Conservation (phyloP, 2,888 invertebrate genomes). For the Eilema sororculum region DNA sequence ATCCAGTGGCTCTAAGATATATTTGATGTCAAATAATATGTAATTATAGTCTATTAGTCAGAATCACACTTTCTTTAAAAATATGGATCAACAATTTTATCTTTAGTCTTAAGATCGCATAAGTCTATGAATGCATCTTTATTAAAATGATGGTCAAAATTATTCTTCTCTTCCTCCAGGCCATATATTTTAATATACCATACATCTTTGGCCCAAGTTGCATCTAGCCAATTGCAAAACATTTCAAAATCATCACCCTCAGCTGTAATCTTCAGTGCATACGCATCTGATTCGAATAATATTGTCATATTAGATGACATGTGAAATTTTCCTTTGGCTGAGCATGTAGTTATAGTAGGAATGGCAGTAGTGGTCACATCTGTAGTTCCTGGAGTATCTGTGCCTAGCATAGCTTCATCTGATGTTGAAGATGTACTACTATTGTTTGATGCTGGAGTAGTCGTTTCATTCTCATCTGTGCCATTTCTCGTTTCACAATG, state of each 20-base stretch:
- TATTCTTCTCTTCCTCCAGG: constrained; percentile 69
- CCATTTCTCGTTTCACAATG: constrained; percentile 57
- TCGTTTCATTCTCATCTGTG: constrained; percentile 28
- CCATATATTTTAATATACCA: constrained; percentile 72
- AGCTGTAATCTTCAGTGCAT: constrained; percentile 58
- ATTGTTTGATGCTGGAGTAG: constrained; percentile 18
- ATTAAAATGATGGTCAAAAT: constrained; percentile 71
- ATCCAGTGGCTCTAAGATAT: no score
- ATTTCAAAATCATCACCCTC: constrained; percentile 59
- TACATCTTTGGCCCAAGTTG: constrained; percentile 59
- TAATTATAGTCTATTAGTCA: background rate
- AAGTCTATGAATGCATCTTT: constrained; percentile 56
- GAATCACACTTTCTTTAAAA: constrained; percentile 24
- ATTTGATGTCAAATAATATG: no score
- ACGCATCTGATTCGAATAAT: constrained; percentile 61
- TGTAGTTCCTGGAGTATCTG: constrained; percentile 12
- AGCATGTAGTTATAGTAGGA: constrained; percentile 38
- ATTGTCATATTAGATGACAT: constrained; percentile 63
- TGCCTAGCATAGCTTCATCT: constrained; percentile 12
- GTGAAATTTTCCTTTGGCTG: constrained; percentile 68
- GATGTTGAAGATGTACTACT: no score
- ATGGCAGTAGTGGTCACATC: constrained; percentile 5
- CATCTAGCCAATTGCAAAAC: constrained; percentile 57
- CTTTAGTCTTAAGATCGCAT: constrained; percentile 56
- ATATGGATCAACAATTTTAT: constrained; percentile 45